Conservation (phyloP, 1,140 invertebrate species). For the Conopomorpha cramerella region DNA sequence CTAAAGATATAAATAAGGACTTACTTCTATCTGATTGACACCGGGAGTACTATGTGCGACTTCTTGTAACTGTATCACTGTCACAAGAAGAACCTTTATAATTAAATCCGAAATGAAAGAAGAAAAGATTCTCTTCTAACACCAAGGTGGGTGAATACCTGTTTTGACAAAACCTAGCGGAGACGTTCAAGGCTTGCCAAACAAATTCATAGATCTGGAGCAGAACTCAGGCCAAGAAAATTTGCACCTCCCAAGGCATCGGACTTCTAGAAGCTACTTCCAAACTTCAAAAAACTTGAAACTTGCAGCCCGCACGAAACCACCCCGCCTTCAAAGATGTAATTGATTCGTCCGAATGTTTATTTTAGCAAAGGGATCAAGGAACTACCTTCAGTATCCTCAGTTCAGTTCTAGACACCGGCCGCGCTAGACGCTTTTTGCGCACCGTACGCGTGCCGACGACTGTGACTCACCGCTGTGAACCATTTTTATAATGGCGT, state of each 20-base stretch:
- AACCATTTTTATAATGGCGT: too few species aligned
- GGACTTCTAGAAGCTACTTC: not conserved
- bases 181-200: slow-evolving; percentile 1
- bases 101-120: not conserved
- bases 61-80: not conserved
- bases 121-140: not conserved
- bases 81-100: not conserved
- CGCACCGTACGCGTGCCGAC: too few species aligned
- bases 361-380: too few species aligned
- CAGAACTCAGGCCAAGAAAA: not conserved
- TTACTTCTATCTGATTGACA: not conserved
- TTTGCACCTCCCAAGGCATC: not conserved
- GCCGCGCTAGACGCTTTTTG: too few species aligned
- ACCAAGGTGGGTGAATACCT: not conserved
- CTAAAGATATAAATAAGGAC: not conserved
- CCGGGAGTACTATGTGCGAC: not conserved
- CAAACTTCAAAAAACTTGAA: not conserved
- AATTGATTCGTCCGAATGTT: too few species aligned
- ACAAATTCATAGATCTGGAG: not conserved
- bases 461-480: too few species aligned
- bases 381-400: too few species aligned
- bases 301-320: too few species aligned
- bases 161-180: not conserved
- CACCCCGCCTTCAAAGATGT: too few species aligned
- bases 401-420: too few species aligned